Evolutionary conservation across 2,797 vertebrate genomes (phyloP), one percentile per base, ranked within the genome.

Genomic region (Heliangelus exortis): DNA sequence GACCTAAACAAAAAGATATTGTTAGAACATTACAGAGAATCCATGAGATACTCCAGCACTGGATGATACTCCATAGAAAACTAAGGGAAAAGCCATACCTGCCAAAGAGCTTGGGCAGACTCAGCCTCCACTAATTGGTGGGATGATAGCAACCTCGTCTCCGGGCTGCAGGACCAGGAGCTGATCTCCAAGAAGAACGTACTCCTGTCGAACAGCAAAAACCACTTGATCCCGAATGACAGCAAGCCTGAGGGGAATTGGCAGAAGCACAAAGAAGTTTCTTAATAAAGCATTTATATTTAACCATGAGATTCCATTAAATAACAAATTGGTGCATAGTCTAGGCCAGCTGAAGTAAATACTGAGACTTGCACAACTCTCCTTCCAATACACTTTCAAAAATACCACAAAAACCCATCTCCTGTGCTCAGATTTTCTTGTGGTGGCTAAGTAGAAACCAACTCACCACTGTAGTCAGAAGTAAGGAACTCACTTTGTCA

Each of bases 101-200:
- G 97, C 98, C 86, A 59, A 74, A 59, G 6, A 68, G n/a, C 18
- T 7, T 43, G 36, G 47, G 34, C 25, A 63, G 22, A 48, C 17
- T 96, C 98, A 99, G 29, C 99, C 99, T 93, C 99, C 99, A 21
- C 99, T 99, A 59, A 99, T 98, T 0, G 99, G 99, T 26, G 99
- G 99, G 75, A 99, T 99, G 86, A 99, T 93, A 2, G 99, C 99
- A n/a, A 99, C 97, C 97, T 99, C 99, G 78, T 99, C 99, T 33
- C 99, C 98, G 8, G 98, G 95, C 12, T 93, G 96, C 72, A 99
- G 97, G 25, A 91, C 96, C 86, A 99, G 85, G 12, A 96, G 84
- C 84, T 99, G 98, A 87, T 99, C 98, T 53, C 98, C 98, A 33
- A 99, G 96, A 73, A 97, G 82, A 89, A 99, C 98, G 98, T 99